Evolutionary conservation across 2,113 vertebrate species (phyloP).

Genomic region (Callocephalon fimbriatum): DNA sequence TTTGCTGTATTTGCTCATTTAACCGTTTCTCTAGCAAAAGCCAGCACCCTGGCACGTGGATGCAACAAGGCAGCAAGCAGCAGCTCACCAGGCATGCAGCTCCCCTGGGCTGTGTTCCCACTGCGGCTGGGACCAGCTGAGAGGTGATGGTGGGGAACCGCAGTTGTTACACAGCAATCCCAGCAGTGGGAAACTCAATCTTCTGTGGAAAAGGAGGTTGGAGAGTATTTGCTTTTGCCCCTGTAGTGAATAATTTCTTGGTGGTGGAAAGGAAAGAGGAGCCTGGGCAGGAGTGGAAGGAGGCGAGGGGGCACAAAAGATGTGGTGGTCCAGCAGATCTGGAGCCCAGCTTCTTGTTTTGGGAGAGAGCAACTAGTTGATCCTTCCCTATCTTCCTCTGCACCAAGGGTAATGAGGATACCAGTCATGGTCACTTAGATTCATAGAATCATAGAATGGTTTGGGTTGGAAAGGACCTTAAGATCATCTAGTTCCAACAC

Average conservation of each 20-base stretch:
- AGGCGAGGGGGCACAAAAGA: accelerated
- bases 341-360: not conserved
- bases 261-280: not conserved
- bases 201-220: not conserved
- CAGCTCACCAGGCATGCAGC: not conserved
- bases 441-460: not conserved
- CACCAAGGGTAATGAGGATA: not conserved
- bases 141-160: not conserved
- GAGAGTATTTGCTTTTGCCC: not conserved
- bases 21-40: not conserved
- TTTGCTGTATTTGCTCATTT: not conserved
- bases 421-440: not conserved
- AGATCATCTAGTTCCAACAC: no score
- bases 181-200: not conserved
- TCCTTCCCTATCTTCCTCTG: not conserved
- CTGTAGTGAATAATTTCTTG: not conserved
- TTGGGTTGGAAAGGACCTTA: not conserved
- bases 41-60: accelerated
- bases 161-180: not conserved
- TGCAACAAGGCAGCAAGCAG: not conserved
- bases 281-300: not conserved
- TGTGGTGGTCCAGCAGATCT: not conserved
- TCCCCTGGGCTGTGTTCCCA: accelerated
- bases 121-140: not conserved
- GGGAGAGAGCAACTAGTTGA: not conserved